Base-by-base conservation (phyloP, 1,140 invertebrate species). In the Microplitis demolitor region DNA sequence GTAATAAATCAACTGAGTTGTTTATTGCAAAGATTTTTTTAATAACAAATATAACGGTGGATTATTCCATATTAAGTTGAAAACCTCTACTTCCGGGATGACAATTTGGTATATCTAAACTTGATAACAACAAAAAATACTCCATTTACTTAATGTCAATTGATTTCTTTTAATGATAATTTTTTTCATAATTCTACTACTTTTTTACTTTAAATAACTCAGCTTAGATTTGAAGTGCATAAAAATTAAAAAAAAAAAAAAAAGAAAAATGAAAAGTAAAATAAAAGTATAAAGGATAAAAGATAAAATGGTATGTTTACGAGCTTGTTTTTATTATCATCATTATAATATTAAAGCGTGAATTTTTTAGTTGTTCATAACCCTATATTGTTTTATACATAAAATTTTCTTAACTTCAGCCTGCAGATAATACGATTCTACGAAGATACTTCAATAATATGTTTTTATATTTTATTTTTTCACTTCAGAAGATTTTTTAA, bases 41-140 rank as follows among this genome's bases (percentile, higher is more conserved):
- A 16, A 4, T n/a, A 56, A 56, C 4, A 56, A 56, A 16, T 24
- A 24, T 24, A 24, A 24, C 24, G 24, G 24, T 24, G 24, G 24
- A 16, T n/a, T 6, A 3, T 5, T 61, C 31, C 4, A 61, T 31
- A 24, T 61, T 0, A 45, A 34, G 8, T 50, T 4, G 13, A 11
- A 31, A 53, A 69, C 67, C 67, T 69, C 67, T 37, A 69, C 37
- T 69, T 69, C 67, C 67, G 56, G 67, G 67, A 69, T 69, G 56
- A 33, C 11, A n/a, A 24, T 61, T 50, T 45, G 37, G 14, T 50
- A 9, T 68, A 68, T 68, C 66, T 37, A 37, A 35, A 34, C 3
- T 35, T 35, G 53, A 68, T 68, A 68, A 35, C 4, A 68, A 31
- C 6, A 45, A 45, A 39, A 45, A 45, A 45, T 8, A 45, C 6